Evolutionary conservation across 2,113 vertebrate genomes (phyloP).

Genomic region (Onychostruthus taczanowskii): DNA sequence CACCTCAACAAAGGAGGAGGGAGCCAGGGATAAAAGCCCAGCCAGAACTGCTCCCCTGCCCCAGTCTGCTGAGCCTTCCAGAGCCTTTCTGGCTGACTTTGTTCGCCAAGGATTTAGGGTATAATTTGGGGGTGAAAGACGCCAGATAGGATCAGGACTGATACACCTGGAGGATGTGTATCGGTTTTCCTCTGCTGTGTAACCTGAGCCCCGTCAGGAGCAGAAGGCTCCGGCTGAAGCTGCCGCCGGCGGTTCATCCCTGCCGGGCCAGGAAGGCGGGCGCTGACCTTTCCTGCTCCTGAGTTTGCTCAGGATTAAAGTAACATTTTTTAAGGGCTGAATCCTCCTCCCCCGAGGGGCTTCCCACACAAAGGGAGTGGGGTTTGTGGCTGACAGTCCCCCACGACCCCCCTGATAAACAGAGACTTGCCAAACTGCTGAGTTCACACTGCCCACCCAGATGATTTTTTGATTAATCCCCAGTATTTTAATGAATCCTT

Average conservation of each 20-base stretch:
- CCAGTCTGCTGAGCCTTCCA: not conserved
- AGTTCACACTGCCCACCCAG: not conserved
- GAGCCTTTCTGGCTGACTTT: constrained; percentile 6
- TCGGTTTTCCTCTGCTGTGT: constrained; percentile 1
- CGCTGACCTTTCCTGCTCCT: constrained; percentile 41
- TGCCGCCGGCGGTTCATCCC: not conserved
- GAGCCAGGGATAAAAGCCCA: not conserved
- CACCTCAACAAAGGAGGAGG: not conserved
- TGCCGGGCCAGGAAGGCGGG: not conserved
- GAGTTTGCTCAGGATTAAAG: constrained; percentile 42
- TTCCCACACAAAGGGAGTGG: constrained; percentile 1
- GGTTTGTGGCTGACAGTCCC: not conserved
- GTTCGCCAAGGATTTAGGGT: constrained; percentile 1
- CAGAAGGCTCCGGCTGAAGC: not conserved
- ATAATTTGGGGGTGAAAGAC: constrained; percentile 56
- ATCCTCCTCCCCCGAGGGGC: not conserved
- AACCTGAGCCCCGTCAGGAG: constrained; percentile 27
- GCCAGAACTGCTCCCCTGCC: not conserved
- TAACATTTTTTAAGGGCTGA: constrained; percentile 33
- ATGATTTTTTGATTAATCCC: not conserved
- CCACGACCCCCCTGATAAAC: rapidly evolving
- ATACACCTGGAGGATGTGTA: constrained; percentile 32
- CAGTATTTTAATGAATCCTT: not conserved
- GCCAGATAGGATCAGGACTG: constrained; percentile 46
- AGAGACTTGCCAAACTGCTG: not conserved